A percentile compares a stretch with the other conserved stretches of the same genome.
Conservation (phyloP, 2,113 vertebrate genomes). For the Setophaga petechia region DNA sequence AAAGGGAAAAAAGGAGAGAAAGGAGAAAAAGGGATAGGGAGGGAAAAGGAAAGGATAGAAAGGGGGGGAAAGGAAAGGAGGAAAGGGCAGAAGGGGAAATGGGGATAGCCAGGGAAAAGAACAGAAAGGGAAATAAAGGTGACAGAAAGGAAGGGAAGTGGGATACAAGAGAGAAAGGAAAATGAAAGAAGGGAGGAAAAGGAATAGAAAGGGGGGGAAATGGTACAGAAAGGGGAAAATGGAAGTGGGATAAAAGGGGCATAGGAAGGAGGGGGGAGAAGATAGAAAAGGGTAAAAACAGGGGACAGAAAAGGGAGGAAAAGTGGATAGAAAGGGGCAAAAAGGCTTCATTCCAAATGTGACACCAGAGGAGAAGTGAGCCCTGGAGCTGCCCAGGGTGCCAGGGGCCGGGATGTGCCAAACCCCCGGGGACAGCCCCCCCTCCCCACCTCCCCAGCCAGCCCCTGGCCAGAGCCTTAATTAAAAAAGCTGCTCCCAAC, state of each 20-base stretch:
- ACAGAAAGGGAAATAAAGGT: background rate
- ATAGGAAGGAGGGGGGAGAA: fast-evolving
- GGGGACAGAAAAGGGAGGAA: fast-evolving
- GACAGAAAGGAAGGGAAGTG: background rate
- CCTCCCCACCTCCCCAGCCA: background rate
- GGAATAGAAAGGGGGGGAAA: background rate
- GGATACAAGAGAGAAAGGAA: background rate
- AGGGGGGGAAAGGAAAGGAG: too few species aligned
- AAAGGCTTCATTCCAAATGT: background rate
- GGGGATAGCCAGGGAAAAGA: background rate
- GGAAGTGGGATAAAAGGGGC: background rate
- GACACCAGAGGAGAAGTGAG: slow-evolving; percentile 61
- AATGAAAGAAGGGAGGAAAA: background rate
- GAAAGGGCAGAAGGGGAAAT: background rate
- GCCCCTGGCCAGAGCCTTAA: slow-evolving; percentile 18
- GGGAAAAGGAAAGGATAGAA: background rate
- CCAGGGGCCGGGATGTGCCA: background rate
- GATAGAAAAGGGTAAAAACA: background rate
- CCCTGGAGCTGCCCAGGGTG: background rate
- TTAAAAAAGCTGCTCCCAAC: slow-evolving; percentile 43
- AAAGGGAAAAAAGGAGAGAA: background rate
- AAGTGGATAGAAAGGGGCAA: background rate
- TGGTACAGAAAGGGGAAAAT: background rate
- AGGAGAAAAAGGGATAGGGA: background rate
- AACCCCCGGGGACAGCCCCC: background rate